A percentile compares a stretch with the other conserved stretches of the same genome.
Evolutionary conservation across 2,797 vertebrate species (phyloP).

Genomic region (Rhynchonycteris naso): DNA sequence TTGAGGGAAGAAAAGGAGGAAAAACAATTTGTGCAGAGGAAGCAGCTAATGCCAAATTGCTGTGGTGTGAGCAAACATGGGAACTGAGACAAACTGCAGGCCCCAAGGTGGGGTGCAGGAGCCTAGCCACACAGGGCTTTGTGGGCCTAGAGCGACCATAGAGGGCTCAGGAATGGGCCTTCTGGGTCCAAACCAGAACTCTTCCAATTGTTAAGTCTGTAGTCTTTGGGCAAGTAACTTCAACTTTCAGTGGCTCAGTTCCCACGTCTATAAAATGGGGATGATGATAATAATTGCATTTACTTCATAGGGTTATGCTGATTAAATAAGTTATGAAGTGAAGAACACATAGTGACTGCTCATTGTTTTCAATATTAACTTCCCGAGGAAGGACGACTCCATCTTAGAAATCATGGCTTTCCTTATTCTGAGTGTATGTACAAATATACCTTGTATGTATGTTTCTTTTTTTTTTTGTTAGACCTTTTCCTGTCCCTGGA

Average conservation of each 20-base stretch:
- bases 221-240: background rate
- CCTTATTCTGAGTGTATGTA: background rate
- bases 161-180: background rate
- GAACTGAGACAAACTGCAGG: background rate
- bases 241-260: background rate
- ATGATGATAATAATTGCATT: background rate
- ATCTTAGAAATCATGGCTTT: background rate
- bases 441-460: background rate
- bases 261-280: background rate
- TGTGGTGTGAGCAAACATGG: background rate
- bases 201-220: background rate
- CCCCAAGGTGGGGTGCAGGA: rapidly evolving
- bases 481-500: background rate
- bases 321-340: background rate
- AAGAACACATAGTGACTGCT: background rate
- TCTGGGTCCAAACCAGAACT: background rate
- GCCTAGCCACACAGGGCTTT: background rate
- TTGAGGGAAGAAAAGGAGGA: background rate
- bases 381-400: background rate
- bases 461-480: background rate
- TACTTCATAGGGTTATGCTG: no score
- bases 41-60: background rate
- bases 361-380: background rate
- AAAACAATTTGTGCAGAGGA: background rate
- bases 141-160: background rate